These are phyloP conservation scores for Xiphophorus maculatus DNA, from an alignment of 2,113 vertebrate genomes.

Conservation along the genomic window DNA sequence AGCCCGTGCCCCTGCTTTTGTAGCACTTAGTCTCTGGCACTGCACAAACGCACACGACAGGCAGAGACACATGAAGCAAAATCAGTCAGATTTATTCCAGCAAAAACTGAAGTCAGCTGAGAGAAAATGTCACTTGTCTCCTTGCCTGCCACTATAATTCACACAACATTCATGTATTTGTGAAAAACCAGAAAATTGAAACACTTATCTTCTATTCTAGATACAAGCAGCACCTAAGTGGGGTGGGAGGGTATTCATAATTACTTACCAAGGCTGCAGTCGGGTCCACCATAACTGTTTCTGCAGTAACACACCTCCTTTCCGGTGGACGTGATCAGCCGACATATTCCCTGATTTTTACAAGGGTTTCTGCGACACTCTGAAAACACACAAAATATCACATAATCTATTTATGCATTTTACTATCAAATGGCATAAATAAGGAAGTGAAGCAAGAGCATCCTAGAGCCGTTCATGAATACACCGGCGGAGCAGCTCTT, in stretches of 20 bases:
- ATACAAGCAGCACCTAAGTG: background rate
- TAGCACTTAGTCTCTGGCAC: constrained; percentile 82
- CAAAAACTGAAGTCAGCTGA: background rate
- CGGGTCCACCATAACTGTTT: constrained; percentile 73
- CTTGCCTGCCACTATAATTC: too few relatives aligned
- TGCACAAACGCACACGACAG: constrained; percentile 56
- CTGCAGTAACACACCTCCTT: constrained; percentile 84
- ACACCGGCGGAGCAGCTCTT: too few relatives aligned
- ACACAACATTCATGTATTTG: background rate
- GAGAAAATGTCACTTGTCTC: background rate
- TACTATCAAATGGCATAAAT: background rate
- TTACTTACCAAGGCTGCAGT: constrained; percentile 89
- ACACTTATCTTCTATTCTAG: background rate
- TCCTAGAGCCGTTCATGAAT: too few relatives aligned
- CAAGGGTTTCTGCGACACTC: constrained; percentile 85
- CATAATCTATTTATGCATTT: too few relatives aligned
- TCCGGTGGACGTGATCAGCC: constrained; percentile 75
- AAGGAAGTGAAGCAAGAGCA: too few relatives aligned
- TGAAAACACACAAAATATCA: constrained; percentile 60
- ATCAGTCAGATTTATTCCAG: background rate
- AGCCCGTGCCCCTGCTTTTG: constrained; percentile 75
- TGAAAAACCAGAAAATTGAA: background rate
- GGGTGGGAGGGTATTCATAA: too few relatives aligned
- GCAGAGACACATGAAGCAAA: constrained; percentile 3
- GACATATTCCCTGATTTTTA: constrained; percentile 86